Conservation (phyloP, 1,140 invertebrate species). For the Drosophila paulistorum region DNA sequence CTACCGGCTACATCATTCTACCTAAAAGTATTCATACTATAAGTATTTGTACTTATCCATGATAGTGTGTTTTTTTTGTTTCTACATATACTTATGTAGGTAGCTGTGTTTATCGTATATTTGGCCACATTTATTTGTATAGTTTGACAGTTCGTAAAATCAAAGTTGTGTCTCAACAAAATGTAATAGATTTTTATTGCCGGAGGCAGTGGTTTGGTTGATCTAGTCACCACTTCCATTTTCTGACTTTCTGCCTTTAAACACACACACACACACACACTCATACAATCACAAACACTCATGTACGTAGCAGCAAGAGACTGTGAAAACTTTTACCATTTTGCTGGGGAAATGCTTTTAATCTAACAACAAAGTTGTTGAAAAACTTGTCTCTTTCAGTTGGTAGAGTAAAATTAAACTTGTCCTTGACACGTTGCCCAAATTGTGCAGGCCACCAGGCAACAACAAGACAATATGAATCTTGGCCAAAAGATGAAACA, state of each 20-base stretch:
- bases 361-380: conserved; percentile 71
- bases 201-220: conserved; percentile 45
- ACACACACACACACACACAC: conserved; percentile 15
- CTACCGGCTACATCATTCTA: not conserved
- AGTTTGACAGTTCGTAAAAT: conserved; percentile 73
- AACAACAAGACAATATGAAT: not conserved
- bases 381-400: conserved; percentile 42
- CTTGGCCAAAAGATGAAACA: conserved; percentile 2
- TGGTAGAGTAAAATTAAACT: conserved; percentile 61
- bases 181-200: conserved; percentile 73
- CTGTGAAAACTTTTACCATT: conserved; percentile 50
- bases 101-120: conserved; percentile 19
- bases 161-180: conserved; percentile 68
- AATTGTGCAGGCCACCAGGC: not conserved
- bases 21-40: not conserved
- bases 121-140: conserved; percentile 29
- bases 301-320: not conserved
- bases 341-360: conserved; percentile 65
- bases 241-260: conserved; percentile 58
- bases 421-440: conserved; percentile 61
- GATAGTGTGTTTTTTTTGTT: not conserved
- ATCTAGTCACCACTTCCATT: conserved; percentile 57
- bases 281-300: conserved; percentile 1
- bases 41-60: not conserved
- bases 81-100: conserved; percentile 20